Evolutionary conservation across 2,113 vertebrate species (phyloP).

Genomic region (Sterna hirundo): DNA sequence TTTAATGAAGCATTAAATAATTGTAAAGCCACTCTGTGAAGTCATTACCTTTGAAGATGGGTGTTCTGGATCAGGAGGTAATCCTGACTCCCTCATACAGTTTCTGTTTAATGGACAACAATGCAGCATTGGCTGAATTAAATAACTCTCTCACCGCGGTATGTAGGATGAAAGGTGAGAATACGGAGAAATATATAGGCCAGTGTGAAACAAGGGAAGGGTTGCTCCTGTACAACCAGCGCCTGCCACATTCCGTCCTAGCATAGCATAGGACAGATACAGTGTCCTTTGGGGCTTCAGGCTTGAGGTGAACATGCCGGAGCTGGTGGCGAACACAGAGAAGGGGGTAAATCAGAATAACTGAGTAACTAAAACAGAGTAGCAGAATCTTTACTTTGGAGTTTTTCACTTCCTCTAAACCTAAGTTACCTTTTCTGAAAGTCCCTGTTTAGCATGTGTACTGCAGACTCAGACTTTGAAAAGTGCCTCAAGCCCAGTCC

Average conservation of each 20-base stretch:
- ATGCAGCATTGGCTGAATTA: background rate
- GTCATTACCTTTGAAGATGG: background rate
- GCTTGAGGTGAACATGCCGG: background rate
- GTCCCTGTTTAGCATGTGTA: accelerated
- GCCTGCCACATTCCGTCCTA: background rate
- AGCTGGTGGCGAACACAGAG: background rate
- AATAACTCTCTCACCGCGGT: background rate
- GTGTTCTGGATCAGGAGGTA: background rate
- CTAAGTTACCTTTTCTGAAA: background rate
- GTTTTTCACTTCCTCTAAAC: background rate
- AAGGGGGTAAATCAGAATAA: background rate
- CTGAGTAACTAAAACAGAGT: background rate
- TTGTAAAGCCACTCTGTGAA: background rate
- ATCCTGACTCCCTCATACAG: background rate
- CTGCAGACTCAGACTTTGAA: background rate
- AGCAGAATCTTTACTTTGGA: accelerated
- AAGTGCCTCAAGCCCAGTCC: background rate
- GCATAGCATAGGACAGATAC: no score
- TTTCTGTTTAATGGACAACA: background rate
- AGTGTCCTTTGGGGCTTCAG: background rate
- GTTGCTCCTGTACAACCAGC: background rate
- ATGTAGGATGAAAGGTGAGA: background rate
- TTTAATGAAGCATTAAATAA: background rate
- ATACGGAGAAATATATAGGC: background rate
- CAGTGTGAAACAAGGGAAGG: background rate